Conservation (phyloP, 2,888 invertebrate genomes). For the Micoletzkya japonica region DNA sequence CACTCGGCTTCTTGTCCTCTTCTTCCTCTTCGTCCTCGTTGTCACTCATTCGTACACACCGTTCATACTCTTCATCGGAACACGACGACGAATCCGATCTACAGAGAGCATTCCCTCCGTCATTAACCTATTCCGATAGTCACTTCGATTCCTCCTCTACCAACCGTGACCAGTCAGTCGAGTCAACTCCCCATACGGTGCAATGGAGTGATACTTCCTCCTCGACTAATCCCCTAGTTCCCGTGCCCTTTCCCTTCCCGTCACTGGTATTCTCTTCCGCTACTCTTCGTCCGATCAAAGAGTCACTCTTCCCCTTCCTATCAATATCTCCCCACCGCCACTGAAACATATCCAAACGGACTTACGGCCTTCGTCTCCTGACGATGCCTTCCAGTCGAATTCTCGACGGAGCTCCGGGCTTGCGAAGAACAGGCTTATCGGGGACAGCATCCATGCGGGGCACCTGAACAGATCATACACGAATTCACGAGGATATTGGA, state of each 20-base stretch:
- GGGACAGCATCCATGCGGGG: conserved; percentile 66
- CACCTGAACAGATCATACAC: conserved; percentile 55
- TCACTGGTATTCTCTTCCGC: background rate
- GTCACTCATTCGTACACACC: background rate
- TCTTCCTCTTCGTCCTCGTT: conserved; percentile 1
- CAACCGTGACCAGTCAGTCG: too few species aligned
- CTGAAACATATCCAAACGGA: background rate
- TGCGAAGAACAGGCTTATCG: conserved; percentile 65
- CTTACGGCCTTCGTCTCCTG: conserved; percentile 16
- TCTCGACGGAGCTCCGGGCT: conserved; percentile 52
- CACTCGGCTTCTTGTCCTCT: background rate
- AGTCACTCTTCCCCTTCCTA: background rate
- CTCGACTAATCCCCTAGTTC: too few species aligned
- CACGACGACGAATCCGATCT: background rate
- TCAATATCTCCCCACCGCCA: background rate
- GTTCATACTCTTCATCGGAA: background rate
- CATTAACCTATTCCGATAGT: background rate
- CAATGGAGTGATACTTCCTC: too few species aligned
- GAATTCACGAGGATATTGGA: too few species aligned
- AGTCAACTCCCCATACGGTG: too few species aligned
- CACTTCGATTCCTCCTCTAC: too few species aligned
- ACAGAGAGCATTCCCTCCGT: background rate
- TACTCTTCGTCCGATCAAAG: background rate
- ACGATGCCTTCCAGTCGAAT: conserved; percentile 30
- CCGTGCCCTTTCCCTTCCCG: background rate